A percentile compares a stretch with the other conserved stretches of the same genome.
These are phyloP conservation scores for Theocolax elegans DNA, from an alignment of 1,140 invertebrate genomes.

Conservation along the genomic window DNA sequence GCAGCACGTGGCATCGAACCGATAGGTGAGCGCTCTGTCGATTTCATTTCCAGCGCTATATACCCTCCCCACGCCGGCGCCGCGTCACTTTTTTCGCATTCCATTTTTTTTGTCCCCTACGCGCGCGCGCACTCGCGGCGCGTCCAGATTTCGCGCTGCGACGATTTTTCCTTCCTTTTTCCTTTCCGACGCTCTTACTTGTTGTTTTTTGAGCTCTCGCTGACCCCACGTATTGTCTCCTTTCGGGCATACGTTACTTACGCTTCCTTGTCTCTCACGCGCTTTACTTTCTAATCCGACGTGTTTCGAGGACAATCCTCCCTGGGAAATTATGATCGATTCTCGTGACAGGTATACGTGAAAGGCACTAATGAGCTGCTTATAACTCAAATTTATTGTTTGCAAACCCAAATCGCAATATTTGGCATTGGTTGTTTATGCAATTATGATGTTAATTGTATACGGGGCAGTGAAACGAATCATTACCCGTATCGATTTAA, in stretches of 20 bases:
- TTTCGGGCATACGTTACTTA: neutral
- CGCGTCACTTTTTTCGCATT: constrained; percentile 47
- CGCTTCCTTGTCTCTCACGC: constrained; percentile 8
- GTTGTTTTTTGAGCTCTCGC: constrained; percentile 23
- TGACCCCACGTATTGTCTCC: constrained; percentile 2
- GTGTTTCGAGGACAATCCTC: no score
- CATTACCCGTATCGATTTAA: no score
- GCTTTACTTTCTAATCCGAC: neutral
- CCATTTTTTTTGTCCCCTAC: constrained; percentile 39
- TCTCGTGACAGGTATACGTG: no score
- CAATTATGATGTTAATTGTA: no score
- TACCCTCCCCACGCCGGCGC: neutral
- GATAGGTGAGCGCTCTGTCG: constrained; percentile 63
- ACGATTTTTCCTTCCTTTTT: constrained; percentile 46
- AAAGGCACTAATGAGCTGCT: no score
- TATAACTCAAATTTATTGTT: no score
- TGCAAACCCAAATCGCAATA: no score
- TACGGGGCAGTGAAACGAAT: no score
- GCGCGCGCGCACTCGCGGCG: neutral
- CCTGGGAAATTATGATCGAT: no score
- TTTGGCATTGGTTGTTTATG: no score
- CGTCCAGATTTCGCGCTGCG: constrained; percentile 49
- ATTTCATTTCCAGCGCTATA: constrained; percentile 55
- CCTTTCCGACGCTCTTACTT: constrained; percentile 19
- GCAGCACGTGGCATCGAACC: constrained; percentile 47